phyloP scores from a whole-genome alignment of 2,113 vertebrate genomes.

The Chaenocephalus aceratus region DNA sequence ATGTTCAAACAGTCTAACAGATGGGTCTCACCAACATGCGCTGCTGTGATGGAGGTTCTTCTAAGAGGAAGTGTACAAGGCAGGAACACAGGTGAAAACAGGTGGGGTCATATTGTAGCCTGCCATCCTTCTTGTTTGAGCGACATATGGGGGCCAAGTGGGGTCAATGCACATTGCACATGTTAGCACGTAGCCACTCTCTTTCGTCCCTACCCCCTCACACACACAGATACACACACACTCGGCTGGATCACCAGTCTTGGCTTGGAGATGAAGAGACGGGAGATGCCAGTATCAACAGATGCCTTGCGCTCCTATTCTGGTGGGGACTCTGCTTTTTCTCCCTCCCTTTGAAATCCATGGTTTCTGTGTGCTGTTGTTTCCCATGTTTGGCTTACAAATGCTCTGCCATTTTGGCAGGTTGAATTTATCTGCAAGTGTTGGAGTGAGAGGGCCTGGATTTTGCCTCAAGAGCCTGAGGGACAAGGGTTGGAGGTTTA shows the following conservation, averaged over 20 bases:
- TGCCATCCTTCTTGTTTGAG: constrained; percentile 62
- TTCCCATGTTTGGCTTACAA: constrained; percentile 70
- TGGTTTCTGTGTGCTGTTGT: constrained; percentile 68
- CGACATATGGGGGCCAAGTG: constrained; percentile 77
- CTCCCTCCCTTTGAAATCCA: constrained; percentile 72
- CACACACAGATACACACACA: constrained; percentile 39
- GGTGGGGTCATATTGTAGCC: constrained; percentile 46
- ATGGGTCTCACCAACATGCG: constrained; percentile 45
- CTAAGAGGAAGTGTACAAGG: constrained; percentile 51
- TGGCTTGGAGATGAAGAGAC: constrained; percentile 73
- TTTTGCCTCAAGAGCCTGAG: constrained; percentile 55
- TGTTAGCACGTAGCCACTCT: constrained; percentile 52
- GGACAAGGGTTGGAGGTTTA: constrained; percentile 55
- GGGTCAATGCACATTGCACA: constrained; percentile 71
- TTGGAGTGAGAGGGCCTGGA: constrained; percentile 64
- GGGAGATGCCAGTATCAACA: constrained; percentile 80
- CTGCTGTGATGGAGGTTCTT: constrained; percentile 25
- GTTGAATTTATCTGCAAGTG: constrained; percentile 73
- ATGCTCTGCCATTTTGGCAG: constrained; percentile 64
- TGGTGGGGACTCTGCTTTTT: constrained; percentile 71
- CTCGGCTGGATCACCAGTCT: constrained; percentile 68
- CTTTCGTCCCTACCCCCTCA: constrained; percentile 19
- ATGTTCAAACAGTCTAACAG: constrained; percentile 53
- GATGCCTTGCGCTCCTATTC: constrained; percentile 81
- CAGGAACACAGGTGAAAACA: constrained; percentile 57